These are phyloP conservation scores for Lamprologus lemairii DNA, from an alignment of 2,113 vertebrate species.

Conservation along the genomic window DNA sequence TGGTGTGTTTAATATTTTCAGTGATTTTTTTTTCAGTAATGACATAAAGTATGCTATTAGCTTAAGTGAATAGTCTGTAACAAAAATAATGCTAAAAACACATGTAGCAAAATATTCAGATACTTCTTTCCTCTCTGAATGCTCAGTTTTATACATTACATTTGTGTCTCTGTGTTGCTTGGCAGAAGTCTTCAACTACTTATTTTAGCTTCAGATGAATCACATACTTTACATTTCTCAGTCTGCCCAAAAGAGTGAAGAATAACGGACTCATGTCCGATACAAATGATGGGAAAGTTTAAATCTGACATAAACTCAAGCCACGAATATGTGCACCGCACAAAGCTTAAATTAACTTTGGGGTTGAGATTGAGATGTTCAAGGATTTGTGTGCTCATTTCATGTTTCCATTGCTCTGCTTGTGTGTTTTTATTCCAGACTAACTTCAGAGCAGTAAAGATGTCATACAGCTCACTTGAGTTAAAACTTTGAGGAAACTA, in stretches of 20 bases:
- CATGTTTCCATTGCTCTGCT: background rate
- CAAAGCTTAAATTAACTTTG: constrained; percentile 5
- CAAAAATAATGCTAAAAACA: background rate
- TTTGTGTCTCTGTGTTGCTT: background rate
- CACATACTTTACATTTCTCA: constrained; percentile 30
- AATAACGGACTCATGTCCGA: background rate
- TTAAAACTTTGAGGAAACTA: background rate
- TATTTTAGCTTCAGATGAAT: constrained; percentile 26
- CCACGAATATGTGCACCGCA: background rate
- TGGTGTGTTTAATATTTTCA: background rate
- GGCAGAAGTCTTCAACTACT: background rate
- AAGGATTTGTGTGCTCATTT: constrained; percentile 27
- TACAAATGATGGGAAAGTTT: background rate
- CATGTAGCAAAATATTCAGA: background rate
- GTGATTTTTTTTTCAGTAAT: background rate
- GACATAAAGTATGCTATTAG: background rate
- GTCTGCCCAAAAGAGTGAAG: background rate
- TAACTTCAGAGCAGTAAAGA: background rate
- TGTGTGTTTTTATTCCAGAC: constrained; percentile 11
- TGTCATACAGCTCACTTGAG: background rate
- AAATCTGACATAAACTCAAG: constrained; percentile 3
- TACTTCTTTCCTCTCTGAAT: background rate
- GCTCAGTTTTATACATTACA: background rate
- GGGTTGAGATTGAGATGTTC: background rate
- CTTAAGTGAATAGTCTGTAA: background rate